Evolutionary conservation across 2,888 invertebrate genomes (phyloP).

Genomic region (Cantharis lateralis): DNA sequence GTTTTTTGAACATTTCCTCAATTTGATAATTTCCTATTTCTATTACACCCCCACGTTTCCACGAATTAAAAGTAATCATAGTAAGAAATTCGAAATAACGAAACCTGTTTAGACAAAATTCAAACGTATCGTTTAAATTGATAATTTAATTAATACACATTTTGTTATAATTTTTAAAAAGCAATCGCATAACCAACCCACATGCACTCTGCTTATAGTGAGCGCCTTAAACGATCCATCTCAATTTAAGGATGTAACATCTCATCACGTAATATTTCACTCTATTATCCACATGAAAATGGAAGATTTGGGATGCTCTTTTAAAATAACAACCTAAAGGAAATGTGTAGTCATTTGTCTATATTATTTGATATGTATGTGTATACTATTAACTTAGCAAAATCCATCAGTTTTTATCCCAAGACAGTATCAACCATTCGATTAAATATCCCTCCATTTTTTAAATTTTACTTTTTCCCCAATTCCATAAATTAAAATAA

Average conservation of each 20-base stretch:
- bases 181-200: slow-evolving; percentile 13
- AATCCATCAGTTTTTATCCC: slow-evolving; percentile 22
- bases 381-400: slow-evolving; percentile 36
- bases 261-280: slow-evolving; percentile 47
- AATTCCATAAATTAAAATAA: neutral
- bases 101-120: neutral
- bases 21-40: slow-evolving; percentile 44
- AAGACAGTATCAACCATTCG: neutral
- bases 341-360: slow-evolving; percentile 48
- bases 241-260: slow-evolving; percentile 39
- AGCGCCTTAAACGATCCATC: slow-evolving; percentile 37
- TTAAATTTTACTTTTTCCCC: neutral
- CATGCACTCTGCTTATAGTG: slow-evolving; percentile 8
- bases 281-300: slow-evolving; percentile 47
- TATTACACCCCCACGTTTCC: slow-evolving; percentile 36
- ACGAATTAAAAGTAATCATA: slow-evolving; percentile 15
- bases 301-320: slow-evolving; percentile 41
- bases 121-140: neutral
- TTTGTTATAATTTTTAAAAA: slow-evolving; percentile 11
- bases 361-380: slow-evolving; percentile 43
- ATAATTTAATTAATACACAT: neutral
- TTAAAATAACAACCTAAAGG: slow-evolving; percentile 47
- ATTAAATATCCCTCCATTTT: neutral
- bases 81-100: neutral
- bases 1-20: slow-evolving; percentile 45